Evolutionary conservation across 2,113 vertebrate species (phyloP).

Genomic region (Epinephelus fuscoguttatus): DNA sequence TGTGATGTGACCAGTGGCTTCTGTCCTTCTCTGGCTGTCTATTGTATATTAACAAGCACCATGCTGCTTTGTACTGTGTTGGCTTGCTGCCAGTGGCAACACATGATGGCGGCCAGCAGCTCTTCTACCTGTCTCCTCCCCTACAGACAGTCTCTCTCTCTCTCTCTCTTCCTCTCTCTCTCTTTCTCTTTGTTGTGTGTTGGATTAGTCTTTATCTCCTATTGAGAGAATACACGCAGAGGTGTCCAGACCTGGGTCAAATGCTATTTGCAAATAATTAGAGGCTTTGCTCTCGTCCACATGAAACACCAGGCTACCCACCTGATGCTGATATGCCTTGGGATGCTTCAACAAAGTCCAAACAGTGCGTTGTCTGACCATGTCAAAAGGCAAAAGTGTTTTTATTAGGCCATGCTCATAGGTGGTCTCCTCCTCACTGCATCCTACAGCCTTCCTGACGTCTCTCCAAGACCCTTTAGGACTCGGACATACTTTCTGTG

Average conservation of each 20-base stretch:
- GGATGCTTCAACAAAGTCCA: conserved; percentile 14
- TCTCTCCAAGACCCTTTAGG: not conserved
- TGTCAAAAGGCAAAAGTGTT: not conserved
- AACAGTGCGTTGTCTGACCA: not conserved
- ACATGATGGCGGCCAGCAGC: conserved; percentile 52
- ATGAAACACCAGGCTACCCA: conserved; percentile 9
- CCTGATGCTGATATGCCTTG: not conserved
- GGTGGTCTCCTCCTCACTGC: not conserved
- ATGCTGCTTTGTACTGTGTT: conserved; percentile 48
- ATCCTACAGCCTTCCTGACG: not conserved
- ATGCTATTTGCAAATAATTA: conserved; percentile 27
- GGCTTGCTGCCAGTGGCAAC: conserved; percentile 49
- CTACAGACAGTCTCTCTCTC: conserved; percentile 1
- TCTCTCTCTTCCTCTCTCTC: conserved; percentile 2
- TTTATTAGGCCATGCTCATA: not conserved
- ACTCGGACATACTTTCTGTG: too few species aligned
- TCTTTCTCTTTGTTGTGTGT: conserved; percentile 32
- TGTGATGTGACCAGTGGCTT: conserved; percentile 56
- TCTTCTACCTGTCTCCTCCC: conserved; percentile 47
- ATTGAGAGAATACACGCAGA: conserved; percentile 3
- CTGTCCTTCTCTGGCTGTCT: conserved; percentile 54
- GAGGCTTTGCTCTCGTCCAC: conserved; percentile 23
- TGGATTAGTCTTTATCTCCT: conserved; percentile 29
- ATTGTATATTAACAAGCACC: conserved; percentile 59
- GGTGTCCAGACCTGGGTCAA: conserved; percentile 41